phyloP scores from a whole-genome alignment of 2,113 vertebrate species.

The Chamaetylas fuelleborni region DNA sequence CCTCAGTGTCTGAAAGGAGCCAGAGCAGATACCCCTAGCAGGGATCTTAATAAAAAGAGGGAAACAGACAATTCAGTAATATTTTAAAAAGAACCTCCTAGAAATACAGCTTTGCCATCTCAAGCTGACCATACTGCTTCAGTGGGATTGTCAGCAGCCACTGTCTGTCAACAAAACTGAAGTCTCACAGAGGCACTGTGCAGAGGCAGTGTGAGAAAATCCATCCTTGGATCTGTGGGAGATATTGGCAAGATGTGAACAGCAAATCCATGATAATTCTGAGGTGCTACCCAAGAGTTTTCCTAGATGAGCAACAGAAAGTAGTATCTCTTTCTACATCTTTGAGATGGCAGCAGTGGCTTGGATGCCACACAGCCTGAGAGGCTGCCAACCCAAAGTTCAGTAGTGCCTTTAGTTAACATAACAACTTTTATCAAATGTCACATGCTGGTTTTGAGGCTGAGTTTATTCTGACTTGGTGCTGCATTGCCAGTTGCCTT shows the following conservation, averaged over 20 bases:
- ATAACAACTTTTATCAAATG: not conserved
- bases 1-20: not conserved
- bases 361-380: not conserved
- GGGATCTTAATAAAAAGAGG: not conserved
- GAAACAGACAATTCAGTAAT: not conserved
- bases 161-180: not conserved
- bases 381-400: not conserved
- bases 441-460: not conserved
- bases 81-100: not conserved
- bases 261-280: not conserved
- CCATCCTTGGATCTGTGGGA: not conserved
- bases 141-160: not conserved
- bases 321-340: not conserved
- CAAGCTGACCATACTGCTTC: not conserved
- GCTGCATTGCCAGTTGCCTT: not conserved
- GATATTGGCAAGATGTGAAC: not conserved
- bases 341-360: not conserved
- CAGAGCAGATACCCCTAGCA: not conserved
- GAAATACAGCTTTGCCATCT: not conserved
- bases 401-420: not conserved
- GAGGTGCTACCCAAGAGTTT: not conserved
- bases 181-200: not conserved
- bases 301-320: not conserved
- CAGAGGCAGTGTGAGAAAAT: not conserved
- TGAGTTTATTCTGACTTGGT: not conserved